Evolutionary conservation across 2,113 vertebrate genomes (phyloP).

Genomic region (Merops nubicus): DNA sequence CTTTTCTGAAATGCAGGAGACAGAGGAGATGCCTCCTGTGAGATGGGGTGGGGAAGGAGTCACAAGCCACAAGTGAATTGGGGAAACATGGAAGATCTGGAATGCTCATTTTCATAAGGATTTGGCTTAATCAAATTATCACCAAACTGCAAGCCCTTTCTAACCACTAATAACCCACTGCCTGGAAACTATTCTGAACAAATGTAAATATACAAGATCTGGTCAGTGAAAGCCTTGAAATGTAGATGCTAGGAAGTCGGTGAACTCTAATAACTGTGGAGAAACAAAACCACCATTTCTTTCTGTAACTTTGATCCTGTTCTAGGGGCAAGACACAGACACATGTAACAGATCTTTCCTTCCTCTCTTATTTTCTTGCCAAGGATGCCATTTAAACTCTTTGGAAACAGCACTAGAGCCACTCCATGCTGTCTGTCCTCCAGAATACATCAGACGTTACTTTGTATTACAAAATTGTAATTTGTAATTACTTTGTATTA

Average conservation of each 20-base stretch:
- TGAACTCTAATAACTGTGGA: conserved; percentile 28
- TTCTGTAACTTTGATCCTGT: conserved; percentile 20
- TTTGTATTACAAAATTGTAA: too few species aligned
- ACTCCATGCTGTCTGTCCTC: not conserved
- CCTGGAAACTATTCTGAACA: conserved; percentile 48
- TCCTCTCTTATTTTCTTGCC: conserved; percentile 32
- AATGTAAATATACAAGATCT: conserved; percentile 33
- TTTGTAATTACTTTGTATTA: too few species aligned
- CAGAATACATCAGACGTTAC: not conserved
- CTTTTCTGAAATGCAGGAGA: not conserved
- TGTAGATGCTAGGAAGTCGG: conserved; percentile 43
- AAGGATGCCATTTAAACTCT: conserved; percentile 4
- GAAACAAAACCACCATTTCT: conserved; percentile 45
- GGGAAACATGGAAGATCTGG: not conserved
- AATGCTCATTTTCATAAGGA: conserved; percentile 28
- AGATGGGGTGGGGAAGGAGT: not conserved
- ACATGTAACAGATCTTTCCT: not conserved
- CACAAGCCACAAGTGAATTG: not conserved
- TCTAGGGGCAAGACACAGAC: not conserved
- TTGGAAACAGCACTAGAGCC: not conserved
- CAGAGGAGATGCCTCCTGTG: not conserved
- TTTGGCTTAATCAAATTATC: conserved; percentile 47
- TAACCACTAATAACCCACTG: conserved; percentile 31
- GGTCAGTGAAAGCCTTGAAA: conserved; percentile 40
- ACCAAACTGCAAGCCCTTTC: conserved; percentile 7